Evolutionary conservation across 2,113 vertebrate genomes (phyloP), one percentile per base, ranked within the genome.

Genomic region (Notarius quadriscutis): DNA sequence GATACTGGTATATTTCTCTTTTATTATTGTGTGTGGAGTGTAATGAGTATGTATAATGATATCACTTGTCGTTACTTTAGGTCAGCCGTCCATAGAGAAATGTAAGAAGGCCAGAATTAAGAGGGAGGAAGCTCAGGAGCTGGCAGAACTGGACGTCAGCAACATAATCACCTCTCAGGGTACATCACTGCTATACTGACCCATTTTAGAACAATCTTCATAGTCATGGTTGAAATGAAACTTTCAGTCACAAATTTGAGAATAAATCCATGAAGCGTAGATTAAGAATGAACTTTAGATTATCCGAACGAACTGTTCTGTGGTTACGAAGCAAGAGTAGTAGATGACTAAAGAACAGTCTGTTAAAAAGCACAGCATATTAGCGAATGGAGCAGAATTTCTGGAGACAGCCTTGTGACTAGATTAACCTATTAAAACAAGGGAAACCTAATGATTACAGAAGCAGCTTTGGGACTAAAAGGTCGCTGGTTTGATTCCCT

Each of bases 161-260:
- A 98, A 98, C 90, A 98, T 98, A 86, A 97, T 98, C 84, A 80
- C 88, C 25, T 92, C 93, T 67, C 88, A 95, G 89, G 97, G 97
- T 97, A 91, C 2, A 2, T 17, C 18, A 57, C 12, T 55, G 17
- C 55, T 22, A 34, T 67, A 62, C 58, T 34, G 3, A 11, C 5
- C 48, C 48, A 62, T 12, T 62, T 81, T n/a, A 78, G 75, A 9
- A 78, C 12, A 5, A 7, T 55, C 0, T 12, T 27, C 25, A 10
- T 11, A 55, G 41, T n/a, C 5, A n/a, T n/a, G 12, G 20, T 60
- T 57, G 12, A 12, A 50, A 60, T 78, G 14, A n/a, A n/a, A 41
- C 17, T 34, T 71, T 71, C 1, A 65, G 25, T 14, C 25, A 12
- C 63, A 74, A n/a, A 62, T 15, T 30, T 50, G 7, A 53, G 34